Evolutionary conservation across 2,113 vertebrate genomes (phyloP).

Genomic region (Lethenteron reissneri): DNA sequence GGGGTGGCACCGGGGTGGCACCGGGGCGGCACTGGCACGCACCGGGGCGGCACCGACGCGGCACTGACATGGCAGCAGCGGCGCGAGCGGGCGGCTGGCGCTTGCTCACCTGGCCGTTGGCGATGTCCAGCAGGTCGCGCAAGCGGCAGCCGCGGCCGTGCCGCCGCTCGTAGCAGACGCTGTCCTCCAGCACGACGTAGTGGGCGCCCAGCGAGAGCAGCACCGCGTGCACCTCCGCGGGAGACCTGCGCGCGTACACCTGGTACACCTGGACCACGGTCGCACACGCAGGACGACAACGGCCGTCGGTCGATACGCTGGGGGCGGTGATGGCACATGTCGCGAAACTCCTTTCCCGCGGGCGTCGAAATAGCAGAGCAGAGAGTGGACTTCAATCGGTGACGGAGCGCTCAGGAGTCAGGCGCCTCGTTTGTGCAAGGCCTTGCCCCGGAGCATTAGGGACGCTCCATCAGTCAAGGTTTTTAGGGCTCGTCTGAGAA

Average conservation of each 20-base stretch:
- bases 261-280: conserved; percentile 51
- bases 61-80: not conserved
- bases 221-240: conserved; percentile 40
- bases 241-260: conserved; percentile 52
- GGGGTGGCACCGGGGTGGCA: not conserved
- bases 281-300: too few relatives aligned
- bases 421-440: too few relatives aligned
- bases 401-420: too few relatives aligned
- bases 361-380: too few relatives aligned
- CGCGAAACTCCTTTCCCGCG: too few relatives aligned
- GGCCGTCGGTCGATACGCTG: too few relatives aligned
- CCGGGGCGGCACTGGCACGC: not conserved
- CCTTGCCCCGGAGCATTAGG: too few relatives aligned
- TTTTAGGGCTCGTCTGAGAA: too few relatives aligned
- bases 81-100: too few relatives aligned
- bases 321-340: too few relatives aligned
- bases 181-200: conserved; percentile 75
- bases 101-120: conserved; percentile 63
- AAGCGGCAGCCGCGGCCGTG: conserved; percentile 62
- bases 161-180: conserved; percentile 66
- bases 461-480: too few relatives aligned
- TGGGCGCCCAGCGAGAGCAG: conserved; percentile 47
- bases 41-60: not conserved
- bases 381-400: too few relatives aligned
- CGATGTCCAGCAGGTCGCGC: conserved; percentile 60